A percentile compares a stretch with the other conserved stretches of the same genome.
phyloP scores from a whole-genome alignment of 2,113 vertebrate species.

The Tylochromis polylepis region DNA sequence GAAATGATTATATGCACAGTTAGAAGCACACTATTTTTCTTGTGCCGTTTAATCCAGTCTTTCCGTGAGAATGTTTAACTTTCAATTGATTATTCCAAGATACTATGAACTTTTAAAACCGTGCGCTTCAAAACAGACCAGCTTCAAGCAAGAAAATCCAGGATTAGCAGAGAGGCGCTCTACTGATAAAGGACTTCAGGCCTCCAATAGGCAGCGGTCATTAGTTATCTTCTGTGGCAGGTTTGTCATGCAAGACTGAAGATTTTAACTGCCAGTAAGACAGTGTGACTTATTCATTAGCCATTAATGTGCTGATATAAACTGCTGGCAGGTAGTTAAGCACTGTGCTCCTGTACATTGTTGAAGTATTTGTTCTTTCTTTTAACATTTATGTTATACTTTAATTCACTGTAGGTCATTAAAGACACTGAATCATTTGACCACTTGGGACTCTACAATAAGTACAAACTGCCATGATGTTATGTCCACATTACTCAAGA shows the following conservation, averaged over 20 bases:
- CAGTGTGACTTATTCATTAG: not conserved
- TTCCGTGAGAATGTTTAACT: not conserved
- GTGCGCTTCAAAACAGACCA: not conserved
- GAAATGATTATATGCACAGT: not conserved
- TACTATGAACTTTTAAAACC: not conserved
- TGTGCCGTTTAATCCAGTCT: not conserved
- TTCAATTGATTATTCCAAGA: not conserved
- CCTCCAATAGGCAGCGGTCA: not conserved
- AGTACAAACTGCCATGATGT: not conserved
- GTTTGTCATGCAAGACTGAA: not conserved
- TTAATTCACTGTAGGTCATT: not conserved
- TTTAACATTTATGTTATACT: not conserved
- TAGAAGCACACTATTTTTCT: not conserved
- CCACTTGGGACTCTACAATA: no score
- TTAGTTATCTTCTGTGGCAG: constrained; percentile 9
- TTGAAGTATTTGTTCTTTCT: not conserved
- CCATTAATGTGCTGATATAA: not conserved
- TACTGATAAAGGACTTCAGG: not conserved
- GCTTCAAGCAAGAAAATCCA: not conserved
- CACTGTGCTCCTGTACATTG: not conserved
- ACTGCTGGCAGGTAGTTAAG: not conserved
- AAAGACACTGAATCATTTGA: not conserved
- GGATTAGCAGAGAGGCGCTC: not conserved
- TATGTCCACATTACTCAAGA: not conserved
- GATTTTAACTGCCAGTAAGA: not conserved